Percentiles rank a stretch among this genome's conserved stretches.
These are phyloP conservation scores for Malurus melanocephalus DNA, from an alignment of 2,113 vertebrate genomes.

Conservation along the genomic window DNA sequence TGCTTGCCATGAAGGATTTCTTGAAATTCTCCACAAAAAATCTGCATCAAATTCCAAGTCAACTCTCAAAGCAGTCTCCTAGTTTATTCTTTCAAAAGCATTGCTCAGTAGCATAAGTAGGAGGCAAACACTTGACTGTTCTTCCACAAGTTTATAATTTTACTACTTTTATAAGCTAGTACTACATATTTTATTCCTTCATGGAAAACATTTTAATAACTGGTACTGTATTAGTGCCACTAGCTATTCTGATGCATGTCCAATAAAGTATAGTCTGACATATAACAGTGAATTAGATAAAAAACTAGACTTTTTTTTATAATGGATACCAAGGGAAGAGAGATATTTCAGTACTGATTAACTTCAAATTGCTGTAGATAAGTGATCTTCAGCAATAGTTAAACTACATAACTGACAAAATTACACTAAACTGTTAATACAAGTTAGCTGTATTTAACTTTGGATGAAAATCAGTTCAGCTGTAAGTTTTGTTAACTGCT, in stretches of 20 bases:
- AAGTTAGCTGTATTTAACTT: not conserved
- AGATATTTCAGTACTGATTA: not conserved
- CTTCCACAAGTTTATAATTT: not conserved
- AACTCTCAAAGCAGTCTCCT: not conserved
- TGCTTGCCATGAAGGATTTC: not conserved
- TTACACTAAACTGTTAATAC: not conserved
- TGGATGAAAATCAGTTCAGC: not conserved
- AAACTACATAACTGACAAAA: not conserved
- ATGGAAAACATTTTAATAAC: not conserved
- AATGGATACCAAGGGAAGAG: not conserved
- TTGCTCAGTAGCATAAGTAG: not conserved
- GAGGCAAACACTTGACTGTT: not conserved
- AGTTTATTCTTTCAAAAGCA: not conserved
- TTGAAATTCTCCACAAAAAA: not conserved
- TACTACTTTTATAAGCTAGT: not conserved
- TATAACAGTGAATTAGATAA: not conserved
- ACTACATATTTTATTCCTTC: not conserved
- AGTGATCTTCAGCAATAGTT: not conserved
- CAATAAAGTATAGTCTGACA: not conserved
- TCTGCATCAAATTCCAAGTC: not conserved
- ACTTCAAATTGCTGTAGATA: not conserved
- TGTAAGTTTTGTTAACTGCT: not conserved
- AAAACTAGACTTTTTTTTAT: not conserved
- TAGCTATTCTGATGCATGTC: not conserved
- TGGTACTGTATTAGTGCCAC: not conserved